Evolutionary conservation across 2,113 vertebrate genomes (phyloP), one percentile per base, ranked within the genome.

Genomic region (Seriola dumerili): DNA sequence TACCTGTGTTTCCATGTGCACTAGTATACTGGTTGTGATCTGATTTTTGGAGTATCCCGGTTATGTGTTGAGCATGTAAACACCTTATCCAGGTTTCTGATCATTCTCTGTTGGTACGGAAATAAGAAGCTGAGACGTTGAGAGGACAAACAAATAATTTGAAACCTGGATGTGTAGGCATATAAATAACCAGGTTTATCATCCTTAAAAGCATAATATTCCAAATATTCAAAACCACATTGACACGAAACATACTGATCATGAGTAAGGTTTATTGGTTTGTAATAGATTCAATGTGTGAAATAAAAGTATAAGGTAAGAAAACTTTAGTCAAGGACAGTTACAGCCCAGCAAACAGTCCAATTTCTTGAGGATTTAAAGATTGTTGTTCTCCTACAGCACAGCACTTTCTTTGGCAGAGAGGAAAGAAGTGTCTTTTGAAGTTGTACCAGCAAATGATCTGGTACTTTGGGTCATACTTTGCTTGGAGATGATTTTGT

Each of bases 401-500:
- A 58, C 13, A 8, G 25, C 16, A 23, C 29, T 48, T 66, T 65
- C 61, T 57, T 1, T 25, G 38, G 61, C 59, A 69, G 21, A 9
- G 65, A 75, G 23, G n/a, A 75, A 63, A 62, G 59, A 17, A 0
- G 42, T 29, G 32, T 21, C 13, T 64, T 17, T 34, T 23, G 62
- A 38, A 79, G 52, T 68, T 62, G 46, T 59, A 36, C 66, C 48
- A 36, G 67, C 59, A 57, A 19, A 36, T 23, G 54, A 58, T 72
- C 75, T 4, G 4, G 7, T 78, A 65, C 44, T 67, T 65, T 72
- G 29, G 40, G 70, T 52, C 46, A 12, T 42, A n/a, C 67, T 86
- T 83, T 63, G 5, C 25, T 42, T 14, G 10, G 36, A 50, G 62
- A 78, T 69, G 64, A 32, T 72, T 88, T 66, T 19, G 52, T 25